Percentiles rank a stretch among this genome's conserved stretches.
Evolutionary conservation across 2,797 vertebrate genomes (phyloP).

Genomic region (Bradypus variegatus): DNA sequence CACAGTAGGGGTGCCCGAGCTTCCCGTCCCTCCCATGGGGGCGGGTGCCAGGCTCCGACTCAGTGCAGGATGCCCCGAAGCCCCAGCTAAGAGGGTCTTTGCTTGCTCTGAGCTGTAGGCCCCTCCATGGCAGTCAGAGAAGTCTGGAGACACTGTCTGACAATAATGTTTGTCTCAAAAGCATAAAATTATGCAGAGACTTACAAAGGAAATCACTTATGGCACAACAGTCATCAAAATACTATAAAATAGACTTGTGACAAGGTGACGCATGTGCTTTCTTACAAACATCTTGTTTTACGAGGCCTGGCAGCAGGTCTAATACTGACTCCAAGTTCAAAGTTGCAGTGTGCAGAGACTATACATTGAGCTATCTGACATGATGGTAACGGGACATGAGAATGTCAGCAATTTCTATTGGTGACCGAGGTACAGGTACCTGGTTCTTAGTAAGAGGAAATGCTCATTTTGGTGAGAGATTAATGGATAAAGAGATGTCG

Average conservation of each 20-base stretch:
- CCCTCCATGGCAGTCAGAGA: neutral
- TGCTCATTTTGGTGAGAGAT: fast-evolving
- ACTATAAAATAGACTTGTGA: fast-evolving
- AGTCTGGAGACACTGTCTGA: too few relatives aligned
- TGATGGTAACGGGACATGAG: too few relatives aligned
- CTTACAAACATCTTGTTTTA: fast-evolving
- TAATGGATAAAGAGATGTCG: fast-evolving
- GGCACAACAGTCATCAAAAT: fast-evolving
- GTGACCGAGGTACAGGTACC: fast-evolving
- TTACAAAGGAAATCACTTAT: neutral
- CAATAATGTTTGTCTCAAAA: neutral
- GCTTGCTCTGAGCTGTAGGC: neutral
- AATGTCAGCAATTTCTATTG: fast-evolving
- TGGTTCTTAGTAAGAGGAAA: fast-evolving
- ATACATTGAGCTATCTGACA: fast-evolving
- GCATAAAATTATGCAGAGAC: fast-evolving
- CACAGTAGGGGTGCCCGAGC: too few relatives aligned
- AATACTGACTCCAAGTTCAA: fast-evolving
- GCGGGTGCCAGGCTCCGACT: too few relatives aligned
- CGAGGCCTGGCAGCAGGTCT: neutral
- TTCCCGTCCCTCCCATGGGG: too few relatives aligned
- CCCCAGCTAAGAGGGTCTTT: too few relatives aligned
- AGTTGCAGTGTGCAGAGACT: fast-evolving
- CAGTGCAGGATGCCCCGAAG: too few relatives aligned
- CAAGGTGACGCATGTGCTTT: fast-evolving